phyloP scores from a whole-genome alignment of 2,888 invertebrate genomes.

The Sussaba pulchella region DNA sequence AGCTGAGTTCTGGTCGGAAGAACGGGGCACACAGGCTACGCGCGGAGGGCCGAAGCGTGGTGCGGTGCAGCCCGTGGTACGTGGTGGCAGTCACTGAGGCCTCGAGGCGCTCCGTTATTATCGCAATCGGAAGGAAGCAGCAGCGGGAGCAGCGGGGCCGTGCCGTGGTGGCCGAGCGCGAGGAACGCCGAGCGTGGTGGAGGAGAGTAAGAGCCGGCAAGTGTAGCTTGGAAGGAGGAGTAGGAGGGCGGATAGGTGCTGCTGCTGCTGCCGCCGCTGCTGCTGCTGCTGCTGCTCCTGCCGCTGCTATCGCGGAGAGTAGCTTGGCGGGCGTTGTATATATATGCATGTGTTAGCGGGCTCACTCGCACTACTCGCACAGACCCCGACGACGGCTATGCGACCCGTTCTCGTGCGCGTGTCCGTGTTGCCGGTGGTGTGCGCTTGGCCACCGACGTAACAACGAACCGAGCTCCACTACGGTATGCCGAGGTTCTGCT shows the following conservation, averaged over 20 bases:
- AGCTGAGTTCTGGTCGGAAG: conserved; percentile 22
- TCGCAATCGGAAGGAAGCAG: conserved; percentile 74
- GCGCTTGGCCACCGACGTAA: conserved; percentile 78
- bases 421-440: conserved; percentile 81
- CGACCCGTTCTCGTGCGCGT: conserved; percentile 77
- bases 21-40: conserved; percentile 53
- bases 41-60: conserved; percentile 62
- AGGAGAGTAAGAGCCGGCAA: conserved; percentile 65
- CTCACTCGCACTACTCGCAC: conserved; percentile 18
- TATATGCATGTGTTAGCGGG: conserved; percentile 43
- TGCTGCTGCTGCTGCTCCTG: no score
- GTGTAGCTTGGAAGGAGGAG: conserved; percentile 63
- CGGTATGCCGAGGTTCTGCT: conserved; percentile 67
- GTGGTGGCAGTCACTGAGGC: conserved; percentile 70
- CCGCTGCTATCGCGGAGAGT: conserved; percentile 39
- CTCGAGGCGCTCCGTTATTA: conserved; percentile 72
- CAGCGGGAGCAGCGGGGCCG: conserved; percentile 61
- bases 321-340: conserved; percentile 53
- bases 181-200: conserved; percentile 68
- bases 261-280: conserved; percentile 1
- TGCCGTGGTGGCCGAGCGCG: conserved; percentile 68
- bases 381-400: conserved; percentile 13
- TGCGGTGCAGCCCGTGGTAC: conserved; percentile 66
- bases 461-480: conserved; percentile 71
- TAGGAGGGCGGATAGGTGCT: conserved; percentile 79